Conservation (phyloP, 2,113 vertebrate species). For the Sterrhoptilus dennistouni region DNA sequence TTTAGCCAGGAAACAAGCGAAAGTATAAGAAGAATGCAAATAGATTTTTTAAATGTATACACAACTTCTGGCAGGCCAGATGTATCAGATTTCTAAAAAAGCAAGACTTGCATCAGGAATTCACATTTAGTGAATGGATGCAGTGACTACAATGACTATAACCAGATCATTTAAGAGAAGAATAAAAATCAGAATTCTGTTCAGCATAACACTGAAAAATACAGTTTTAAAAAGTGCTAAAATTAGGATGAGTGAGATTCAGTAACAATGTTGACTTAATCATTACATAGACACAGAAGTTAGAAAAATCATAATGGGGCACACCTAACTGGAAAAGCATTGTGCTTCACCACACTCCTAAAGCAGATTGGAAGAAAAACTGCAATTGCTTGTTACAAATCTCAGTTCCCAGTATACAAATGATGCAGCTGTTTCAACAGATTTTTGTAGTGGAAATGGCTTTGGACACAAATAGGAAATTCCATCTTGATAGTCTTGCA, state of each 20-base stretch:
- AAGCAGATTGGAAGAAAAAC: background rate
- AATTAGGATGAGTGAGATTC: background rate
- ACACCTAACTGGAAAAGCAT: background rate
- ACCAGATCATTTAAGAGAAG: background rate
- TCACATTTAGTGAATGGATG: background rate
- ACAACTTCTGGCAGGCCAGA: background rate
- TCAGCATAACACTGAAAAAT: background rate
- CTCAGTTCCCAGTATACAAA: background rate
- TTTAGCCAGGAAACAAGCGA: background rate
- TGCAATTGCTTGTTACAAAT: background rate
- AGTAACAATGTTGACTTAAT: background rate
- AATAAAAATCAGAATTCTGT: background rate
- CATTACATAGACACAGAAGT: background rate
- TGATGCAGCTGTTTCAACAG: background rate
- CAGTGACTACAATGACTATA: background rate
- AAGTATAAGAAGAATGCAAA: background rate
- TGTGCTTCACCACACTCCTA: background rate
- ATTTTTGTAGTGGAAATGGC: background rate
- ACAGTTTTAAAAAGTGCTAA: background rate
- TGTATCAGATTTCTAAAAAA: background rate
- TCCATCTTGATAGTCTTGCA: background rate
- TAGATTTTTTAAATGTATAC: background rate
- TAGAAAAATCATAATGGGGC: background rate
- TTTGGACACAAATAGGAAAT: background rate
- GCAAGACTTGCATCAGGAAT: background rate